Conservation (phyloP, 2,113 vertebrate genomes). For the Hirundichthys speculiger region DNA sequence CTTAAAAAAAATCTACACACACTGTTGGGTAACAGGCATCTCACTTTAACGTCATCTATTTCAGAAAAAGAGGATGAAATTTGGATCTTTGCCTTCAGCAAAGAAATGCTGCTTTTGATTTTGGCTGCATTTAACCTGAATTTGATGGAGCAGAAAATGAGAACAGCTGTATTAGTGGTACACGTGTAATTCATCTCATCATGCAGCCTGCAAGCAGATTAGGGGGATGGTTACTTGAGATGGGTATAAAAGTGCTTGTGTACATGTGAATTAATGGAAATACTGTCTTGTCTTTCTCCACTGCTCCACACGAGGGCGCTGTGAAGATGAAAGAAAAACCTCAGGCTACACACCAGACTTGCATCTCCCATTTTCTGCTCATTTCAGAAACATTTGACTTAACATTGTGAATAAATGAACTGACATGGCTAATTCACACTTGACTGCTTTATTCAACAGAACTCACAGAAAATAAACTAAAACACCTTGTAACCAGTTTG, state of each 20-base stretch:
- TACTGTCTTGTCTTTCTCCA: not conserved
- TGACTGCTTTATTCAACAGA: conserved; percentile 97
- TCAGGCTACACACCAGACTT: not conserved
- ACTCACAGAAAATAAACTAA: conserved; percentile 90
- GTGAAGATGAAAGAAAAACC: not conserved
- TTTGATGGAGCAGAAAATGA: no score
- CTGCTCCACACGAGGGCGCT: conserved; percentile 54
- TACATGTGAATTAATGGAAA: not conserved
- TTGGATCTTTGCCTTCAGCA: no score
- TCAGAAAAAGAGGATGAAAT: no score
- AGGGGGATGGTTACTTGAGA: not conserved
- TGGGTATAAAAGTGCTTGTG: not conserved
- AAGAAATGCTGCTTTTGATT: no score
- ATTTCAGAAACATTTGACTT: not conserved
- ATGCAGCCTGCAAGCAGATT: no score
- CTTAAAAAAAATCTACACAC: no score
- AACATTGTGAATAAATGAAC: conserved; percentile 30
- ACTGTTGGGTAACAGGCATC: no score
- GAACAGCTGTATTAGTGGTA: no score
- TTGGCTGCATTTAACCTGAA: no score
- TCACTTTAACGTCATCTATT: no score
- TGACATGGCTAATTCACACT: conserved; percentile 55
- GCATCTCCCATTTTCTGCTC: no score
- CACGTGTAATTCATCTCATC: no score
- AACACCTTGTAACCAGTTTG: conserved; percentile 91